Conservation (phyloP, 1,140 invertebrate genomes). For the Papilio xuthus region DNA sequence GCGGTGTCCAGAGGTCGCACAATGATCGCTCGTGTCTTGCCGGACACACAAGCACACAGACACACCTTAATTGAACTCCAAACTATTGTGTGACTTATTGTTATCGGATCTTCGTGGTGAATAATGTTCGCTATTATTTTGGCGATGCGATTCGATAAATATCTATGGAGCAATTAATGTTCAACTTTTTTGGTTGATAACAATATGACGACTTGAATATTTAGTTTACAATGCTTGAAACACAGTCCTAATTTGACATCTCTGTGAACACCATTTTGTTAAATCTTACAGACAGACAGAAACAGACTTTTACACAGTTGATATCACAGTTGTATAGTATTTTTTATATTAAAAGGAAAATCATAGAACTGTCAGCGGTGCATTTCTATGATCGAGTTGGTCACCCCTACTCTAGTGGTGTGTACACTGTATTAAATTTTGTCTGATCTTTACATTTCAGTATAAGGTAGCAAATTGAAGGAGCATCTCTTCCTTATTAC, state of each 20-base stretch:
- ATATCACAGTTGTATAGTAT: no score
- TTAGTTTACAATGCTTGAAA: background rate
- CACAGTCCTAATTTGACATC: background rate
- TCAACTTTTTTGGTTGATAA: background rate
- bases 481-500: background rate
- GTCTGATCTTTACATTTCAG: no score
- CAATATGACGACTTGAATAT: background rate
- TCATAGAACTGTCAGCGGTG: no score
- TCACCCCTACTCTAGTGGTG: no score
- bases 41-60: background rate
- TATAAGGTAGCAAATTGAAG: background rate
- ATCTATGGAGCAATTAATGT: background rate
- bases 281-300: no score
- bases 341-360: no score
- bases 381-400: no score
- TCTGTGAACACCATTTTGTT: no score
- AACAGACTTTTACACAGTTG: no score
- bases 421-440: no score
- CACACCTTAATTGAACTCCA: background rate
- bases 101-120: background rate
- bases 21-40: background rate
- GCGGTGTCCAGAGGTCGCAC: background rate
- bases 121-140: constrained; percentile 9
- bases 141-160: background rate
- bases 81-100: background rate